Conservation (phyloP, 2,888 invertebrate species). For the Ectemnius continuus region DNA sequence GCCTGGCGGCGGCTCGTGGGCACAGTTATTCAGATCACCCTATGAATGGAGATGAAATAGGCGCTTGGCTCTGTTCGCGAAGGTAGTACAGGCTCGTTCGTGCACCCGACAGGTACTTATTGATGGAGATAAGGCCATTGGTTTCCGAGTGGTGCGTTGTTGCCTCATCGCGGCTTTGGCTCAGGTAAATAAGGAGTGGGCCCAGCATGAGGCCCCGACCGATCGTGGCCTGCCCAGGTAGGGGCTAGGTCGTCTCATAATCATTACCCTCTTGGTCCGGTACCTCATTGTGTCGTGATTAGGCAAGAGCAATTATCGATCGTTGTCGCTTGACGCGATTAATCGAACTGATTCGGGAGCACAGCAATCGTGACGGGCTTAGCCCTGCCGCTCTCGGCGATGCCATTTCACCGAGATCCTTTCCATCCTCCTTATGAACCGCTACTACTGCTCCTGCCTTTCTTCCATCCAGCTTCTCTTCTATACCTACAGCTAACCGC, state of each 20-base stretch:
- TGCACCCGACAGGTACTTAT: constrained; percentile 62
- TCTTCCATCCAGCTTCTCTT: not conserved
- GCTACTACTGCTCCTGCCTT: not conserved
- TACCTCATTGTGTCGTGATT: constrained; percentile 57
- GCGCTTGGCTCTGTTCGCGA: constrained; percentile 42
- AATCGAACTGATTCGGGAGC: constrained; percentile 66
- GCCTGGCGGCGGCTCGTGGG: constrained; percentile 5
- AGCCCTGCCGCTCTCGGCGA: constrained; percentile 25
- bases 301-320: constrained; percentile 70
- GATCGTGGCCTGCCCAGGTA: constrained; percentile 49
- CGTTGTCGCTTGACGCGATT: constrained; percentile 67
- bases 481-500: too few relatives aligned
- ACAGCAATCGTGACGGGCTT: constrained; percentile 55
- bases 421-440: constrained; percentile 9
- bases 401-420: constrained; percentile 27
- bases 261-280: constrained; percentile 43
- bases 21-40: constrained; percentile 46
- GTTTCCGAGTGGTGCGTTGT: constrained; percentile 58
- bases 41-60: constrained; percentile 56
- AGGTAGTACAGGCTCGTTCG: constrained; percentile 48
- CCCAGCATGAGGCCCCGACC: constrained; percentile 60
- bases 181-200: constrained; percentile 55
- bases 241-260: constrained; percentile 54
- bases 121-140: constrained; percentile 59
- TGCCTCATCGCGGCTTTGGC: constrained; percentile 48